Conservation (phyloP, 2,888 invertebrate species). For the Eubasilissa splendida region DNA sequence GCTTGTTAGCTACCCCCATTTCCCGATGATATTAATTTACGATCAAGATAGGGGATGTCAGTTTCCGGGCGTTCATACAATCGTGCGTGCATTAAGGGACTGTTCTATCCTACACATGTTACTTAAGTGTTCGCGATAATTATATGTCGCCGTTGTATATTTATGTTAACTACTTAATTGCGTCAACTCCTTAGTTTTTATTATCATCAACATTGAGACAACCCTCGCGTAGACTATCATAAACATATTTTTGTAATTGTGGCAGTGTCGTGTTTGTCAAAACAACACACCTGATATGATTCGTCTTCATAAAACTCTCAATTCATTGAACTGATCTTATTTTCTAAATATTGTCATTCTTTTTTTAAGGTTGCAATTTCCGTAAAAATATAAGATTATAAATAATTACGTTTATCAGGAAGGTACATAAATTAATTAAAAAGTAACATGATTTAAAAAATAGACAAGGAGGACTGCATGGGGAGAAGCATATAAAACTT, state of each 20-base stretch:
- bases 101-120: constrained; percentile 43
- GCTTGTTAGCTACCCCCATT: constrained; percentile 45
- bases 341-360: too few relatives aligned
- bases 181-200: constrained; percentile 50
- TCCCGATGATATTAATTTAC: constrained; percentile 54
- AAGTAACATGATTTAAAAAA: too few relatives aligned
- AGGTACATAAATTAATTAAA: too few relatives aligned
- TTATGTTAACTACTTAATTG: constrained; percentile 57
- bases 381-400: too few relatives aligned
- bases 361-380: too few relatives aligned
- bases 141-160: constrained; percentile 47
- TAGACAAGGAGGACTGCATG: too few relatives aligned
- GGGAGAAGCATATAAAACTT: too few relatives aligned
- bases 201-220: constrained; percentile 48
- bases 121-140: constrained; percentile 48
- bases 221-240: constrained; percentile 7
- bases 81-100: constrained; percentile 43
- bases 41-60: constrained; percentile 53
- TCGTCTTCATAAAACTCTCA: background rate
- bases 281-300: background rate
- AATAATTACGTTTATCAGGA: too few relatives aligned
- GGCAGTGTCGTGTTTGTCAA: background rate
- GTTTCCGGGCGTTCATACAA: constrained; percentile 43
- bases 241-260: too few relatives aligned
- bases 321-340: too few relatives aligned